These are phyloP conservation scores for Aleiodes sp. DNA, from an alignment of 1,140 invertebrate genomes.

Conservation along the genomic window DNA sequence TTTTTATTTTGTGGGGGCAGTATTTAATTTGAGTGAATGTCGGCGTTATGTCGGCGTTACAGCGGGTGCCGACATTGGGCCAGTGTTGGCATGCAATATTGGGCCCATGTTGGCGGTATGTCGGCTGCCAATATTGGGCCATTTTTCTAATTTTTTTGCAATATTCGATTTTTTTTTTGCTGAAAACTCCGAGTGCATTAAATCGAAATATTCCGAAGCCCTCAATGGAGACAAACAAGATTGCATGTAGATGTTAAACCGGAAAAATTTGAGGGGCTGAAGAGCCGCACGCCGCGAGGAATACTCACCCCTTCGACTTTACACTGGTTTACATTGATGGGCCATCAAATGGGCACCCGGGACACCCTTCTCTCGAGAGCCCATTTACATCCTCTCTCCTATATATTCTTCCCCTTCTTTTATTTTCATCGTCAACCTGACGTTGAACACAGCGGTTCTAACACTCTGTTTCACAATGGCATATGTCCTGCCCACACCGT, in stretches of 20 bases:
- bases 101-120: not conserved
- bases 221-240: not conserved
- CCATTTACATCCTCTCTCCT: slow-evolving; percentile 46
- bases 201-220: not conserved
- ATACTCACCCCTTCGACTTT: slow-evolving; percentile 44
- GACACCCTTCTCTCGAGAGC: slow-evolving; percentile 47
- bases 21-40: too few relatives aligned
- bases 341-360: slow-evolving; percentile 55
- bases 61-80: too few relatives aligned
- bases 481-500: slow-evolving; percentile 39
- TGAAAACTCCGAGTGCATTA: not conserved
- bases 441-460: slow-evolving; percentile 1
- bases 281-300: not conserved
- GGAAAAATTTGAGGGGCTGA: not conserved
- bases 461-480: slow-evolving; percentile 28
- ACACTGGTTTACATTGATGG: slow-evolving; percentile 61
- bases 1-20: too few relatives aligned
- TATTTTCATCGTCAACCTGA: slow-evolving; percentile 14
- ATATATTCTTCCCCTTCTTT: slow-evolving; percentile 3
- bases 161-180: not conserved
- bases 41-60: too few relatives aligned
- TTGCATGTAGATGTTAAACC: not conserved
- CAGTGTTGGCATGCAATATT: not conserved
- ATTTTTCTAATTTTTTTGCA: not conserved
- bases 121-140: not conserved